phyloP scores from a whole-genome alignment of 2,797 vertebrate species.

The Darevskia nairensis region DNA sequence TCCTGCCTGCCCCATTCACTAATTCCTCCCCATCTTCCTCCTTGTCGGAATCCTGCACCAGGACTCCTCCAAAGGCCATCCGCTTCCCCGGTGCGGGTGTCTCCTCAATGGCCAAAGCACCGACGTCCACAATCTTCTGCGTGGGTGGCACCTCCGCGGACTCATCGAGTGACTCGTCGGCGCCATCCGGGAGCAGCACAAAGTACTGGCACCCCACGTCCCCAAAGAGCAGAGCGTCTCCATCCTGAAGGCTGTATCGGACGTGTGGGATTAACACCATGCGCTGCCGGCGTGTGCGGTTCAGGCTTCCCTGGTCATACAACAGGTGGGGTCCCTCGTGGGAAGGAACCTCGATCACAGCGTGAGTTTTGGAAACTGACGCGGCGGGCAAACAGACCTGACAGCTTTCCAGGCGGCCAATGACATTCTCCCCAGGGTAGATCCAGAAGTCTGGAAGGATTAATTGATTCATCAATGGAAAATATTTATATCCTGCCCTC shows the following conservation, averaged over 20 bases:
- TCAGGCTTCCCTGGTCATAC: constrained; percentile 88
- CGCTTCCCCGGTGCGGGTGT: constrained; percentile 39
- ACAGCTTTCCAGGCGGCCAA: constrained; percentile 85
- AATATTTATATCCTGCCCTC: too few relatives aligned
- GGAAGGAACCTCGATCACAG: constrained; percentile 82
- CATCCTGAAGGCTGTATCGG: constrained; percentile 82
- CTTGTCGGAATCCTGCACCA: constrained; percentile 87
- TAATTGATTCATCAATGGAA: too few relatives aligned
- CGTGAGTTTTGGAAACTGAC: constrained; percentile 88
- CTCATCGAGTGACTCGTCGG: constrained; percentile 32
- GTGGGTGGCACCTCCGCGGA: constrained; percentile 66
- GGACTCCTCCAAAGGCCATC: constrained; percentile 45
- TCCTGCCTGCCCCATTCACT: background rate
- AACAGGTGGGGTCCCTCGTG: constrained; percentile 80
- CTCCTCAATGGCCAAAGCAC: constrained; percentile 44
- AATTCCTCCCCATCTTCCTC: constrained; percentile 77
- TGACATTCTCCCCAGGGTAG: constrained; percentile 85
- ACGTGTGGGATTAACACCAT: constrained; percentile 80
- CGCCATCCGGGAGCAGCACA: constrained; percentile 31
- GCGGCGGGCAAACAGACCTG: constrained; percentile 78
- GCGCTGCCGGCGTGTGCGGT: constrained; percentile 86
- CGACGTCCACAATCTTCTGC: constrained; percentile 20
- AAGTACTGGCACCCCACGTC: constrained; percentile 88
- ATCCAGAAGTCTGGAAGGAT: constrained; percentile 84
- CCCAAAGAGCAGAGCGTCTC: constrained; percentile 84